Conservation (phyloP, 2,113 vertebrate species). For the Ardeotis arabs region DNA sequence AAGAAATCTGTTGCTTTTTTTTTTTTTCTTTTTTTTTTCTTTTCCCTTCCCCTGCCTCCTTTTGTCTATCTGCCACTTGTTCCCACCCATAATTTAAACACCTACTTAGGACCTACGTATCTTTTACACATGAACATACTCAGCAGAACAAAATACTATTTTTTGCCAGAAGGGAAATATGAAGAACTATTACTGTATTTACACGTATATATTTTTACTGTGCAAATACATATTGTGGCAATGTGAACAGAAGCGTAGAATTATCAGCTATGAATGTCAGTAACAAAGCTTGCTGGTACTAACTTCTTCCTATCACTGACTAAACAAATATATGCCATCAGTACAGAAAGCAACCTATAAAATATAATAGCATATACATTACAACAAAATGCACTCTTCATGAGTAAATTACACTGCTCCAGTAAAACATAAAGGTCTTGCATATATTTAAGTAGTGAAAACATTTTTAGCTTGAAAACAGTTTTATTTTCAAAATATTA, state of each 20-base stretch:
- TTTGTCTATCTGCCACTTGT: not conserved
- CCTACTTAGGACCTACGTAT: not conserved
- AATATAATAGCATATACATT: not conserved
- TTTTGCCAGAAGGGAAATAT: not conserved
- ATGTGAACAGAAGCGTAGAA: not conserved
- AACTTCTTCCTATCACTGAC: not conserved
- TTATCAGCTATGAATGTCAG: not conserved
- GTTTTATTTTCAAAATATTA: not conserved
- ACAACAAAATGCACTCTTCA: not conserved
- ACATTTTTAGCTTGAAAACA: not conserved
- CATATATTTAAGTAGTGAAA: not conserved
- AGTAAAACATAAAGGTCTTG: not conserved
- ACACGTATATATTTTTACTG: not conserved
- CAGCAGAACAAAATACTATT: not conserved
- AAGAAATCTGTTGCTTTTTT: not conserved
- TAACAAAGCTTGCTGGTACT: not conserved
- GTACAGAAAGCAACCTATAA: not conserved
- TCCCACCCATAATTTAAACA: not conserved
- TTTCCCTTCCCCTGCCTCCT: rapidly evolving
- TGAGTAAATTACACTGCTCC: not conserved
- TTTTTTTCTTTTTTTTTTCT: no score
- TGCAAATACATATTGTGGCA: not conserved
- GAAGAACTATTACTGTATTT: not conserved
- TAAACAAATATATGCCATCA: not conserved
- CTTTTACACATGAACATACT: not conserved